Base-by-base conservation (phyloP, 2,888 invertebrate genomes). In the Microchrysa polita region DNA sequence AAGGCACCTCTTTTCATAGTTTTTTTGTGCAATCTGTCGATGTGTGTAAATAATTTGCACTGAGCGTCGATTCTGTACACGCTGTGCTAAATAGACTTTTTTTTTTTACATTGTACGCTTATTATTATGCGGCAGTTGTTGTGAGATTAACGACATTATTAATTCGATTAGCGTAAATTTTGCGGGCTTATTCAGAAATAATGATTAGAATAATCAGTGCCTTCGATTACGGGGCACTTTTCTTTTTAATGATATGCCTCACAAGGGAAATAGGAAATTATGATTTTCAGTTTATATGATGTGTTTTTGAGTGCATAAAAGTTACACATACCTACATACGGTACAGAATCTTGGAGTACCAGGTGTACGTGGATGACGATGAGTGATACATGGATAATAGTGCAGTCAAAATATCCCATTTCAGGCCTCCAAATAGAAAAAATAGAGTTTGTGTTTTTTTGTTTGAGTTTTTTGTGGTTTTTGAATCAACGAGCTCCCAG, bases 81-180 rank as follows among this genome's bases (percentile, higher is more conserved):
- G 27, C 27, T 34, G 48, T 10, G 16, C 5, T n/a, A n/a, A 48
- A 10, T 12, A 48, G 48, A n/a, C 48, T 10, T n/a, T 48, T 34
- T 34, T n/a, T n/a, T n/a, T n/a, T n/a, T n/a, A n/a, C 27, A 34
- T 34, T 7, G 4, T 48, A 2, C 12, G 48, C 14, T 12, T 12
- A 48, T 48, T 48, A 34, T 34, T n/a, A n/a, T n/a, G 48, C 16
- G 16, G 60, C 34, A 12, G 34, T 14, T 44, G 44, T 48, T 65
- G 65, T n/a, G 44, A 27, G 60, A 60, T 34, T 48, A 65, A 65
- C 65, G 65, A 65, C 65, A 65, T 65, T 48, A 65, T 65, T 65
- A 65, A 65, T 65, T 65, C 65, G 44, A 65, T 65, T 65, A 65
- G 42, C 20, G 48, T 65, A 22, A 65, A 65, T 65, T 65, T 12